Conservation (phyloP, 64 coral and sea anemone species). For the Pachyseris speciosa region DNA sequence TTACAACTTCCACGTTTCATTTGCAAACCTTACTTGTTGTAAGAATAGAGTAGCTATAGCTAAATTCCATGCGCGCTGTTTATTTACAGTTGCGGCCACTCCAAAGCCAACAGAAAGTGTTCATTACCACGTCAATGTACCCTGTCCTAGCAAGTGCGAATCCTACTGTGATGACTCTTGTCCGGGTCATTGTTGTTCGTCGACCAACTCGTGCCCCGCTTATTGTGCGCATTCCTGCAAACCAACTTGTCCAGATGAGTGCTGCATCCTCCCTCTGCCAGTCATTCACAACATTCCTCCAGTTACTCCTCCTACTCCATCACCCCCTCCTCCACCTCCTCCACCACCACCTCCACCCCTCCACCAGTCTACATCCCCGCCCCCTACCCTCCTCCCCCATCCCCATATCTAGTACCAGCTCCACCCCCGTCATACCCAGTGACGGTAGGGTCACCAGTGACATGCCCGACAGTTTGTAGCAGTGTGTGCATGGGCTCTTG, state of each 20-base stretch:
- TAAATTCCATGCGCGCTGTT: background rate
- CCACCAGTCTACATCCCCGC: background rate
- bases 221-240: slow-evolving; percentile 51
- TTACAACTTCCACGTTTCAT: background rate
- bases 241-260: slow-evolving; percentile 53
- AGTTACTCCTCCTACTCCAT: background rate
- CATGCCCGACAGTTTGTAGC: slow-evolving; percentile 54
- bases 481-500: slow-evolving; percentile 56
- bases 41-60: too few relatives aligned
- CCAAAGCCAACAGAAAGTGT: slow-evolving; percentile 26
- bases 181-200: slow-evolving; percentile 56
- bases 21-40: background rate
- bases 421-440: slow-evolving; percentile 21
- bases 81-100: slow-evolving; percentile 21
- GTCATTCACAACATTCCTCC: background rate
- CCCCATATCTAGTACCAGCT: slow-evolving; percentile 1
- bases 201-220: background rate
- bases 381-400: slow-evolving; percentile 30
- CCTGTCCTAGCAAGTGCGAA: slow-evolving; percentile 44
- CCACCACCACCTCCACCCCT: slow-evolving; percentile 31
- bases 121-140: slow-evolving; percentile 31
- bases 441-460: background rate
- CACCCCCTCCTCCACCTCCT: background rate
- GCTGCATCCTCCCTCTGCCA: slow-evolving; percentile 29
- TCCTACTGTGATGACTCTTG: slow-evolving; percentile 55